Percentiles rank a stretch among this genome's conserved stretches.
Conservation (phyloP, 2,797 vertebrate species). For the Lithobates sylvaticus region DNA sequence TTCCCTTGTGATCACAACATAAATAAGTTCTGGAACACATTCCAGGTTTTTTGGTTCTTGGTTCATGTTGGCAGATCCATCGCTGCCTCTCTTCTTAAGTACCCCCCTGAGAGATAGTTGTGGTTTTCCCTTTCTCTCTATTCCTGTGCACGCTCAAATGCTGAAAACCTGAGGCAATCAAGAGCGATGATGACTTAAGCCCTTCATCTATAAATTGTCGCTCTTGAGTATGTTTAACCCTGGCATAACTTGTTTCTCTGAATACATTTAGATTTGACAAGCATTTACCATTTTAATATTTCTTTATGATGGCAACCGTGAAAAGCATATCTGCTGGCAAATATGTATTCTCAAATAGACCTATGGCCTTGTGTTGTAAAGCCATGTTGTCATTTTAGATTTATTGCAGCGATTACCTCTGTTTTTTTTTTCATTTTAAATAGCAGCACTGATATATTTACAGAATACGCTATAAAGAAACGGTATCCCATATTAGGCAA, state of each 20-base stretch:
- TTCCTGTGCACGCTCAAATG: slow-evolving; percentile 27
- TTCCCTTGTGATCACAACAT: slow-evolving; percentile 43
- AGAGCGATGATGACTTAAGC: slow-evolving; percentile 36
- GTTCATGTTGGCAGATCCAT: slow-evolving; percentile 51
- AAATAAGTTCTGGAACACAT: slow-evolving; percentile 52
- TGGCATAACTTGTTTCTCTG: not conserved
- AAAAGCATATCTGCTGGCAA: not conserved
- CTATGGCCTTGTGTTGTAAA: not conserved
- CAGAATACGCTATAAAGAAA: not conserved
- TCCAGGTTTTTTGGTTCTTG: slow-evolving; percentile 52
- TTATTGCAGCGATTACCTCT: not conserved
- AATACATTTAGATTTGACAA: not conserved
- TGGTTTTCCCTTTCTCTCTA: slow-evolving; percentile 46
- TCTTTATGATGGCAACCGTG: not conserved
- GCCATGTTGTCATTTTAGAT: not conserved
- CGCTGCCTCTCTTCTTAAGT: slow-evolving; percentile 45
- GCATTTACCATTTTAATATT: not conserved
- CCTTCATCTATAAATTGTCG: slow-evolving; percentile 3
- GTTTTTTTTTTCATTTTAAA: not conserved
- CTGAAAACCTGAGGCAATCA: slow-evolving; percentile 21
- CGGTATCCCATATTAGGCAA: too few relatives aligned
- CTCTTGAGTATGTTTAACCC: slow-evolving; percentile 9
- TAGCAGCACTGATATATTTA: not conserved
- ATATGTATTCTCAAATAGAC: not conserved
- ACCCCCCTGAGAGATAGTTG: slow-evolving; percentile 57